Evolutionary conservation across 92 coral and sea anemone species (phyloP), one percentile per base, ranked within the genome.

Genomic region (Parazoanthus swiftii): DNA sequence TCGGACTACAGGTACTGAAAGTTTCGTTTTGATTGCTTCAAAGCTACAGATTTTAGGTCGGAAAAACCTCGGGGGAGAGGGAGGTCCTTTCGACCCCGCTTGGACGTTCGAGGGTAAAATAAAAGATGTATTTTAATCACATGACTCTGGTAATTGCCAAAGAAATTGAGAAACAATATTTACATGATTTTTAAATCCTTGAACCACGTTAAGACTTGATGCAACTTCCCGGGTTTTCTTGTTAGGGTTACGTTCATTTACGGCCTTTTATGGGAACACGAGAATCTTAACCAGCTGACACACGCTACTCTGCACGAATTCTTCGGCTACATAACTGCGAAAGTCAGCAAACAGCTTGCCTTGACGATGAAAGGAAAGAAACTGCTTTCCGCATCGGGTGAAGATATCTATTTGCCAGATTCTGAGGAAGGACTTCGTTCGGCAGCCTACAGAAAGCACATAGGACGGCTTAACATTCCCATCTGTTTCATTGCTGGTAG

Each of bases 271-370:
- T 88, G 86, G 89, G 91, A 91, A 76, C 93, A 91, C 59, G 81
- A 72, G 58, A 88, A 91, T 33, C 89, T 91, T 16, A 91, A 58
- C 58, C 80, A 87, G 56, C 85, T 91, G 73, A 91, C 93, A 54
- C 93, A 91, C 50, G 88, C 77, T 67, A 88, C 85, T 20, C 68
- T 91, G 80, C 93, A 91, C 82, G 93, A 91, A 80, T 88, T 91
- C 86, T 91, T 85, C 39, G 93, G 93, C 26, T 85, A 88, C 76
- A 21, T 80, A 39, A 88, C 89, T 18, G 44, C 93, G 8, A 63
- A 29, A 78, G 80, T 84, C 16, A 78, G 8, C 14, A 44, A 35
- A 9, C 91, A 91, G 23, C 63, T 88, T 48, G 86, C 87, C 20
- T 23, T 63, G 76, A 65, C 63, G 11, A 85, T 88, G 88, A 44